Conservation (phyloP, 92 coral and sea anemone genomes). For the Phymanthus crucifer region DNA sequence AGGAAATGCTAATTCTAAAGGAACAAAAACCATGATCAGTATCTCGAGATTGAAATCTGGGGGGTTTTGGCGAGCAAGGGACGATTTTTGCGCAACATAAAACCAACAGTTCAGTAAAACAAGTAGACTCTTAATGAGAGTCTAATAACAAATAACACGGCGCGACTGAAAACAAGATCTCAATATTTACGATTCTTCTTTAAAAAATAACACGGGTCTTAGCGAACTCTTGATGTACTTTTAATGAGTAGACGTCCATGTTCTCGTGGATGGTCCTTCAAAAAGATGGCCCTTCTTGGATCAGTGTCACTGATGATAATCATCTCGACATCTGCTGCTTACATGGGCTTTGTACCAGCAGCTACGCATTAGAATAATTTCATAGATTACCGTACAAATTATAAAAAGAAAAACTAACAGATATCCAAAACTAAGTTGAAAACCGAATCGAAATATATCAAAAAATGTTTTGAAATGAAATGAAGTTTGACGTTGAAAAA, state of each 20-base stretch:
- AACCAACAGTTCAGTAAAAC: constrained; percentile 2
- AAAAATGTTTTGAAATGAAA: background rate
- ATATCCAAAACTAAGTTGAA: background rate
- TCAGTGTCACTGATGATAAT: constrained; percentile 13
- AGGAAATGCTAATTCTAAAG: constrained; percentile 23
- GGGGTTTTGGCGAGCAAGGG: background rate
- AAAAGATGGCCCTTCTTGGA: constrained; percentile 20
- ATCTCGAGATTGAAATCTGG: constrained; percentile 12
- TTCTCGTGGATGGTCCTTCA: constrained; percentile 28
- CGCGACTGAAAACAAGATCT: constrained; percentile 19
- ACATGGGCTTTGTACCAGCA: constrained; percentile 14
- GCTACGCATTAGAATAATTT: background rate
- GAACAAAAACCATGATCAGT: constrained; percentile 17
- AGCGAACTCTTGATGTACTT: constrained; percentile 24
- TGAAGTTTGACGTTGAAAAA: background rate
- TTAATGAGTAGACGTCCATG: constrained; percentile 19
- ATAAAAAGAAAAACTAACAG: background rate
- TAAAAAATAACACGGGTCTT: constrained; percentile 13
- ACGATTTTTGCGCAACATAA: background rate
- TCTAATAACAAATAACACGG: constrained; percentile 14
- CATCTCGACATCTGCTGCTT: constrained; percentile 20
- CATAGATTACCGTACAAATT: background rate
- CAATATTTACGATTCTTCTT: constrained; percentile 15
- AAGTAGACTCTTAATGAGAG: background rate
- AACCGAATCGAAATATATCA: background rate